Evolutionary conservation across 2,113 vertebrate genomes (phyloP), one percentile per base, ranked within the genome.

Genomic region (Lampris incognitus): DNA sequence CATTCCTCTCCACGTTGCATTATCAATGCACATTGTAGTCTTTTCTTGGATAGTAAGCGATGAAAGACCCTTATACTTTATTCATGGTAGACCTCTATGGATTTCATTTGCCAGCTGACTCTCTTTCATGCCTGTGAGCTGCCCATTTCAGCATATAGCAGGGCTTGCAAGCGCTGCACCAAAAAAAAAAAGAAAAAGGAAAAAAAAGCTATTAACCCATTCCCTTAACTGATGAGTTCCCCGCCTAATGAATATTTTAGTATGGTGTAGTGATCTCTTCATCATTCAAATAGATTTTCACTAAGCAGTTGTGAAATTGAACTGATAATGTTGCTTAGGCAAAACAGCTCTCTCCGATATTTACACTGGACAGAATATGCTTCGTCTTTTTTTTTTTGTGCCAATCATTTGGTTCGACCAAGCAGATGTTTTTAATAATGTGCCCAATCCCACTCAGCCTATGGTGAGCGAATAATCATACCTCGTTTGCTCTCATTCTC

Each of bases 181-280:
- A 60, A 24, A 24, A 24, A 24, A 24, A 82, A 68, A 82, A 79
- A 24, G 0, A 0, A 82, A 68, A 82, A 79, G 73, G 55, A 24
- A 24, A 0, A 82, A 68, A 82, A 79, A 74, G 55, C 9, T 57
- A 68, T 44, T 71, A 78, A 83, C 56, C 79, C 52, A 64, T 44
- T 67, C 78, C 81, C 65, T 78, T 73, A 59, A 50, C 81, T 76
- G 78, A 85, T 78, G 79, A 88, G 76, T 65, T 56, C 75, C 76
- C 74, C 66, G 66, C 66, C 81, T 89, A 74, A 85, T 93, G 82
- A 87, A 92, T 90, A 91, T 55, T 90, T 91, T 38, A 88, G 69
- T 11, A 37, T 41, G 69, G 59, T 49, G 63, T 66, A 79, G 56
- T 69, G 69, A 78, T 69, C 69, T 86, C 62, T 71, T 86, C 57